Base-by-base conservation (phyloP, 2,888 invertebrate genomes). In the Schizotus pectinicornis region DNA sequence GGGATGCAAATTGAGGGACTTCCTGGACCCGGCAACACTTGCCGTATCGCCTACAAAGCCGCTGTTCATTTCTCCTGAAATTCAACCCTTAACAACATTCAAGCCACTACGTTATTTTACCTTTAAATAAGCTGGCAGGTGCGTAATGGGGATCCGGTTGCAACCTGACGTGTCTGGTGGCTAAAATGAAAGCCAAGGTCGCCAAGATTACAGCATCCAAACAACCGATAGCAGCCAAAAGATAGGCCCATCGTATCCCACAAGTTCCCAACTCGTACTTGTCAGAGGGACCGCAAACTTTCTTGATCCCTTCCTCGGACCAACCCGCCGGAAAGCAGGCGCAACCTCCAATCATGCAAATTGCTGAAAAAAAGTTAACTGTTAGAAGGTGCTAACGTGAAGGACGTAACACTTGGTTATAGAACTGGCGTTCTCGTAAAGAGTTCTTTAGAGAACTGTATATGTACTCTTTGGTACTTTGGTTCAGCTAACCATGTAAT, bases 201-300 rank as follows among this genome's bases (percentile, higher is more conserved):
- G 96, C 88, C 62, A 96, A 83, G 59, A 95, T 93, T 48, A 90
- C 82, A 49, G 93, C 93, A 78, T 95, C 95, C 67, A 92, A 79
- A 52, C 93, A 90, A 0, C 91, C 95, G 61, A 98, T 94, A 59
- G 93, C 91, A 5, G 95, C 96, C 69, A 98, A 83, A 7, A 96
- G 88, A 80, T 94, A 96, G 3, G 96, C 96, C 95, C 95, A 95
- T 72, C 94, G 87, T 51, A 98, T 86, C 62, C 90, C 91, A 77
- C 98, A 98, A 14, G 90, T 87, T 34, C 95, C 97, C 80, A 85
- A 82, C 72, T 85, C 82, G 66, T 88, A 92, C 69, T 89, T 89
- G 70, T 90, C 90, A 0, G 92, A 91, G 7, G 59, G 39, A 0
- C 95, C 95, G 73, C 98, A 98, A 1, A 96, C 91, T 73, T 89